phyloP scores from a whole-genome alignment of 2,113 vertebrate species.

The Cavia aperea region DNA sequence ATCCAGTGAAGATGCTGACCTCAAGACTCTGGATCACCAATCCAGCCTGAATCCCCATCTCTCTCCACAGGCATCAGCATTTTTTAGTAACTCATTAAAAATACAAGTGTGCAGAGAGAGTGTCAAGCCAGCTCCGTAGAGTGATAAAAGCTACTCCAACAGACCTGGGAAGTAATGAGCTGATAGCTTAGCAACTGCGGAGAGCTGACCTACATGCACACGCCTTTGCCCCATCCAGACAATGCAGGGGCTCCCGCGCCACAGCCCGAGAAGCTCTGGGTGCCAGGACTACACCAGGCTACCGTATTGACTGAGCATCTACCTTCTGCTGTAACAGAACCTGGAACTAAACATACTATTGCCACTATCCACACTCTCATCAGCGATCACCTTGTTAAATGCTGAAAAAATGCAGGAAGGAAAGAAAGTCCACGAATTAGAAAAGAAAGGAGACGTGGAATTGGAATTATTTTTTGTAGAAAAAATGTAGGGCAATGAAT shows the following conservation, averaged over 20 bases:
- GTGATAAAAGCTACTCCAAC: not conserved
- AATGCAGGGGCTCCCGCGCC: too few species aligned
- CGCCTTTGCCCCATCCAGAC: not conserved
- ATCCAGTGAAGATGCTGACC: not conserved
- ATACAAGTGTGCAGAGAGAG: not conserved
- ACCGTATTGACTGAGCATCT: not conserved
- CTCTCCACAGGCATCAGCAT: not conserved
- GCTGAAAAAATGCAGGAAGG: not conserved
- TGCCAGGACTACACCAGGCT: not conserved
- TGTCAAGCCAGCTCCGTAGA: not conserved
- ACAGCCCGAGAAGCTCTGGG: too few species aligned
- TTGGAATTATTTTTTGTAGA: not conserved
- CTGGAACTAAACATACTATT: not conserved
- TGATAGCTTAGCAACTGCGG: not conserved
- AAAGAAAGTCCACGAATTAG: not conserved
- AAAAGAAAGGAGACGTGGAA: not conserved
- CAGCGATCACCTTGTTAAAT: not conserved
- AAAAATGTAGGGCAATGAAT: not conserved
- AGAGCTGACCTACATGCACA: not conserved
- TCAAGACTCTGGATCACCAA: not conserved
- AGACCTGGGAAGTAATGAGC: not conserved
- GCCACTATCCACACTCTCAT: not conserved
- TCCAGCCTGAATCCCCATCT: not conserved
- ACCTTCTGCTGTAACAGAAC: not conserved
- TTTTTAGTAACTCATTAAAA: constrained; percentile 23